Conservation (phyloP, 2,888 invertebrate genomes). For the Cerastis leucographa region DNA sequence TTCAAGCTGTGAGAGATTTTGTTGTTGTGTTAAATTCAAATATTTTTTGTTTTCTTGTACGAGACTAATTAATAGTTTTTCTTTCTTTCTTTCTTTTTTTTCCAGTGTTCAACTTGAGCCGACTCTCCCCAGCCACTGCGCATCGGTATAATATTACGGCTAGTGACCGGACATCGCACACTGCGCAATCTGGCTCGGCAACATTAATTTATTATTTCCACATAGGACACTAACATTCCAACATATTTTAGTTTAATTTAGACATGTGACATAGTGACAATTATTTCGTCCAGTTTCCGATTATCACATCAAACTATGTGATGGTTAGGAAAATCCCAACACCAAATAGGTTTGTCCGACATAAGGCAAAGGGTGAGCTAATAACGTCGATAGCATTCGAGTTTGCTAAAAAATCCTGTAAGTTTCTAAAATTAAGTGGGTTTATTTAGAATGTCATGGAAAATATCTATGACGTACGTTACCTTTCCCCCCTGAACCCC, state of each 20-base stretch:
- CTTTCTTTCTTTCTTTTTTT: too few relatives aligned
- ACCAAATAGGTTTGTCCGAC: background rate
- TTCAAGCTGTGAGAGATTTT: background rate
- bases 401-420: background rate
- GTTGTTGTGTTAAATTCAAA: too few relatives aligned
- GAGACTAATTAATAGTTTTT: too few relatives aligned
- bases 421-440: too few relatives aligned
- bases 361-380: background rate
- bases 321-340: background rate
- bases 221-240: slow-evolving; percentile 48
- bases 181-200: slow-evolving; percentile 79
- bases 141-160: slow-evolving; percentile 83
- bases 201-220: slow-evolving; percentile 77
- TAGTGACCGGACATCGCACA: slow-evolving; percentile 82
- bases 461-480: slow-evolving; percentile 12
- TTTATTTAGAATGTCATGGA: background rate
- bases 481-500: background rate
- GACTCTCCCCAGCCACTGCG: slow-evolving; percentile 70
- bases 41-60: too few relatives aligned
- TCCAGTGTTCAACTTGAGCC: slow-evolving; percentile 48
- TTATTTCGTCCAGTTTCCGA: background rate
- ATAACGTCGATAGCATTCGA: background rate
- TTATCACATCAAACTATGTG: background rate
- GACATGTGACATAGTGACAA: background rate
- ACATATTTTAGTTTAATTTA: slow-evolving; percentile 14